These are phyloP conservation scores for Solea solea DNA, from an alignment of 2,113 vertebrate genomes.

Conservation along the genomic window DNA sequence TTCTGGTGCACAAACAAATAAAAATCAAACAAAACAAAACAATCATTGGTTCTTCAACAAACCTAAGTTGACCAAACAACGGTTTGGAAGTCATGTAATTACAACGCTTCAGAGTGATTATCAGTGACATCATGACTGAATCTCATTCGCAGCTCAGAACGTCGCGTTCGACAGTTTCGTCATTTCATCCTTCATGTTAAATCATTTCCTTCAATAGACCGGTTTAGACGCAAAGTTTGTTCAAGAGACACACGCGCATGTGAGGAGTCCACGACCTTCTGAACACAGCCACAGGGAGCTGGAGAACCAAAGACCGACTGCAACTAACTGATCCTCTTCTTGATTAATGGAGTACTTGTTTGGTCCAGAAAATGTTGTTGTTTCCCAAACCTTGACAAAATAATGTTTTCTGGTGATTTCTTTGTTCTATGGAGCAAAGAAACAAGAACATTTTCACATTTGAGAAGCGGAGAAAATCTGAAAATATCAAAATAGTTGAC, in stretches of 20 bases:
- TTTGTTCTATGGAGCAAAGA: neutral
- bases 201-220: neutral
- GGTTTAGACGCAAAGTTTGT: neutral
- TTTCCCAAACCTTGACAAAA: too few species aligned
- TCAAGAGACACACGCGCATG: neutral
- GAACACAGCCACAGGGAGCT: neutral
- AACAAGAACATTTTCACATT: neutral
- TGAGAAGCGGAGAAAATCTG: too few species aligned
- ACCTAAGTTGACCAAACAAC: conserved; percentile 61
- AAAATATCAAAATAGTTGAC: too few species aligned
- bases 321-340: too few species aligned
- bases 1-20: conserved; percentile 33
- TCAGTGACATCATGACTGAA: conserved; percentile 6
- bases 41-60: conserved; percentile 72
- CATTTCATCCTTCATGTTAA: conserved; percentile 11
- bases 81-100: conserved; percentile 50
- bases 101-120: neutral
- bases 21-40: conserved; percentile 15
- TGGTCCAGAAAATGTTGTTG: too few species aligned
- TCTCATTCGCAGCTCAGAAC: conserved; percentile 36
- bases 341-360: too few species aligned
- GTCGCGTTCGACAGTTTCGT: conserved; percentile 24
- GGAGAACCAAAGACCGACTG: neutral
- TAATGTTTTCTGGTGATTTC: too few species aligned
- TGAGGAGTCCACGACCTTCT: neutral